Base-by-base conservation (phyloP, 2,888 invertebrate species). In the Agrochola macilenta region DNA sequence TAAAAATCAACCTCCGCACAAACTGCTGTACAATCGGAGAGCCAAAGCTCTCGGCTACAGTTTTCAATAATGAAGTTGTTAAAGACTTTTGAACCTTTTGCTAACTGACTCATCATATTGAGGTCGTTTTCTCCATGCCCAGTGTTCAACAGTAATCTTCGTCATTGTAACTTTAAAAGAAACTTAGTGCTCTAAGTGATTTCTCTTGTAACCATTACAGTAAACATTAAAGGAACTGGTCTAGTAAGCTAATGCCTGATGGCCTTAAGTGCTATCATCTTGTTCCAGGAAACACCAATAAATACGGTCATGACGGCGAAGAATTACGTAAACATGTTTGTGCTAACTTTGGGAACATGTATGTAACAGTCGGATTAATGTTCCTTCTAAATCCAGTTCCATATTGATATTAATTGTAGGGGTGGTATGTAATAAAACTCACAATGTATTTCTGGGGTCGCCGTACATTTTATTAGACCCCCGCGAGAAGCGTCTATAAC, bases 141-240 rank as follows among this genome's bases (percentile, higher is more conserved):
- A 76, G 74, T 85, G 79, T 74, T 79, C 66, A 68, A 79, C 68
- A 76, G 61, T 75, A 82, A 79, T 81, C 39, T 77, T 69, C 46
- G 77, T 72, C 79, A 78, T 88, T 85, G 88, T 87, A 83, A 74
- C 80, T 86, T 88, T 82, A 82, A 89, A 83, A 78, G 60, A 79
- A 71, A 78, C 88, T 88, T 76, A 71, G 82, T 85, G 74, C 82
- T 83, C 76, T 88, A 91, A 92, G 90, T 93, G 91, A 89, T 91
- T 93, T 93, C 88, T 92, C 92, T 90, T 89, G 92, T 92, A 87
- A 83, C 88, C 79, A 89, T 86, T 86, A 82, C 74, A 86, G 86
- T 85, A 89, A 89, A 85, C 88, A 87, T 77, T 76, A 79, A 78
- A 84, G 81, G 79, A 87, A 90, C 91, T 84, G 86, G 89, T 91